A percentile compares a stretch with the other conserved stretches of the same genome.
phyloP scores from a whole-genome alignment of 2,888 invertebrate genomes.

The Hypercompe scribonia region DNA sequence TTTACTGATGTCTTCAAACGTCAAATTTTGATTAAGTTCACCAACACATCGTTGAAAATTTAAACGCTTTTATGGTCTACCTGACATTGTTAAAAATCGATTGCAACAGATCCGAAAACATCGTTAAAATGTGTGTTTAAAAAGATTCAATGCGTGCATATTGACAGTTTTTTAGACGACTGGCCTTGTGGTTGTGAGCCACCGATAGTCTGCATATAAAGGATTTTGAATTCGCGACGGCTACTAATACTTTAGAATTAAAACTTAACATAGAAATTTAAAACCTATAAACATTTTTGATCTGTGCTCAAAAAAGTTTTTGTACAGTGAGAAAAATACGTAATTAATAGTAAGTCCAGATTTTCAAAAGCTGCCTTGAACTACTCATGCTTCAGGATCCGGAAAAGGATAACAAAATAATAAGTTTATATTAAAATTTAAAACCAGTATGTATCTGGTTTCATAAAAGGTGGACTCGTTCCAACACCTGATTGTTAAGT shows the following conservation, averaged over 20 bases:
- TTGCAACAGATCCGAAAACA: not conserved
- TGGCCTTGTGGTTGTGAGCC: not conserved
- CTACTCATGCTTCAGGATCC: not conserved
- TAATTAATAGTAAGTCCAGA: not conserved
- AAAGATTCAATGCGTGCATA: not conserved
- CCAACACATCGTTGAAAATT: not conserved
- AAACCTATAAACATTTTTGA: not conserved
- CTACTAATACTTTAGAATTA: too few relatives aligned
- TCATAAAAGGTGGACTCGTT: conserved; percentile 2
- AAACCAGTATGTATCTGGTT: conserved; percentile 3
- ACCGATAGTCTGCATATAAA: not conserved
- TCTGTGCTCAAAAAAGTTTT: not conserved
- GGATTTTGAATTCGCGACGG: too few relatives aligned
- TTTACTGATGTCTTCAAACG: not conserved
- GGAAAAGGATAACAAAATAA: conserved; percentile 5
- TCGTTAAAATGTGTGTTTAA: not conserved
- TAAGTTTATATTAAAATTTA: not conserved
- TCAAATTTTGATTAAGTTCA: not conserved
- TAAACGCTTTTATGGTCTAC: not conserved
- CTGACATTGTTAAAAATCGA: not conserved
- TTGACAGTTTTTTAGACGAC: not conserved
- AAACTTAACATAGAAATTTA: too few relatives aligned
- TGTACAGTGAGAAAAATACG: not conserved
- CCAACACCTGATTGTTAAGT: not conserved
- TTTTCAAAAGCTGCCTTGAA: conserved; percentile 2